phyloP scores from a whole-genome alignment of 2,888 invertebrate species.

The Noctua fimbriata region DNA sequence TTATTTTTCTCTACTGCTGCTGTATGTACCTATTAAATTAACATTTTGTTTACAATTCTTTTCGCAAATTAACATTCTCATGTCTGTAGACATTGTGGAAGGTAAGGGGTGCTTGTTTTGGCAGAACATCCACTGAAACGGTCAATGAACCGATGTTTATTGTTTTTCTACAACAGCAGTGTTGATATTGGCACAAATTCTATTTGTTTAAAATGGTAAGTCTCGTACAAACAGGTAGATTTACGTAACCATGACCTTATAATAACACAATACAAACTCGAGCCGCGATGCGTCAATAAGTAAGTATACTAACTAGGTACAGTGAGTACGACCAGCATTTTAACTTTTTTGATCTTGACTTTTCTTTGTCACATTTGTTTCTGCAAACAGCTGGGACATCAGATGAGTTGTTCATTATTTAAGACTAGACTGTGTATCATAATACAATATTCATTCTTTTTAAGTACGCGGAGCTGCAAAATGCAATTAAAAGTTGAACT shows the following conservation, averaged over 20 bases:
- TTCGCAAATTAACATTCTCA: conserved; percentile 65
- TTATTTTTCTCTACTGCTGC: conserved; percentile 22
- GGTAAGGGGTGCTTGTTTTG: conserved; percentile 87
- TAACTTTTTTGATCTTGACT: conserved; percentile 2
- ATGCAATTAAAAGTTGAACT: not conserved
- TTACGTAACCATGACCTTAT: conserved; percentile 80
- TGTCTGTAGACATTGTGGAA: conserved; percentile 75
- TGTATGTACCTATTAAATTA: conserved; percentile 34
- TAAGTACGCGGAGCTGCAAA: not conserved
- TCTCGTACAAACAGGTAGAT: conserved; percentile 82
- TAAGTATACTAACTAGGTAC: conserved; percentile 14
- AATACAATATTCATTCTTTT: not conserved
- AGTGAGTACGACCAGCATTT: conserved; percentile 17
- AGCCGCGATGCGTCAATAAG: conserved; percentile 28
- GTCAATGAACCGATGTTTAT: conserved; percentile 87
- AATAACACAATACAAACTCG: conserved; percentile 66
- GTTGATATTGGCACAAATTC: conserved; percentile 87
- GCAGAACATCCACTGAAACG: conserved; percentile 81
- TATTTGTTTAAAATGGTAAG: conserved; percentile 88
- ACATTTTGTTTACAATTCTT: conserved; percentile 59
- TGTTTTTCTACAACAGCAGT: conserved; percentile 86
- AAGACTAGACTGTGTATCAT: not conserved
- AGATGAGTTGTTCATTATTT: not conserved
- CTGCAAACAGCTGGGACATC: not conserved
- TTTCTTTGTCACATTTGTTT: not conserved